Base-by-base conservation (phyloP, 2,113 vertebrate species). In the Eidolon helvum region DNA sequence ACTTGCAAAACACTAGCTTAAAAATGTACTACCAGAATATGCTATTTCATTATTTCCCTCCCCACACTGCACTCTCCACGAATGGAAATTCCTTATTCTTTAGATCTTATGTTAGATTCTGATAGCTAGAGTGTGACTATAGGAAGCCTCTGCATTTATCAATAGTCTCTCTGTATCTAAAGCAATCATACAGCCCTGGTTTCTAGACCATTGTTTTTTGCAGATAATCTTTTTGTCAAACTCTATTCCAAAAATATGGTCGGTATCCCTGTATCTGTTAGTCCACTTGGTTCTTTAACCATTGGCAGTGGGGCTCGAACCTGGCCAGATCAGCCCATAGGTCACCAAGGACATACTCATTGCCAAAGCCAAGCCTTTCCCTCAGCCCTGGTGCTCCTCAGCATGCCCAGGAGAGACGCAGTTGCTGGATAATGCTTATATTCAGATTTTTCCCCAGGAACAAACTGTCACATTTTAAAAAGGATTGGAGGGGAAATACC, bases 1-100 rank as follows among this genome's bases (percentile, higher is more conserved):
- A 96, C 92, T 97, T 97, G 87, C 92, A 97, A 96, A 97, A 57
- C 77, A 68, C 79, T 35, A 68, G 24, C 61, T 96, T 95, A 90
- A 97, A 95, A 96, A 94, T 85, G n/a, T 82, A 50, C 59, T 19
- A 38, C 22, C 1, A 63, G 87, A 78, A 90, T 72, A 61, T 71
- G 30, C 48, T 35, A 10, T 83, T 93, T 93, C 30, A 48, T 79
- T 80, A n/a, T 79, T 40, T 53, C 2, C 57, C 22, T 63, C 59
- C 33, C 66, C 48, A 19, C 4, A 28, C 53, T 43, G 38, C 10
- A 65, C 0, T 45, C 79, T 87, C 59, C 5, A 43, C 43, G 38
- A 82, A 12, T 35, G n/a, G 59, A 92, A 90, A 80, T 53, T 48
- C n/a, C 48, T 40, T 26, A 26, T 84, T 85, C 53, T 43, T 91